Conservation (phyloP, 1,140 invertebrate genomes). For the Drosophila carrolli region DNA sequence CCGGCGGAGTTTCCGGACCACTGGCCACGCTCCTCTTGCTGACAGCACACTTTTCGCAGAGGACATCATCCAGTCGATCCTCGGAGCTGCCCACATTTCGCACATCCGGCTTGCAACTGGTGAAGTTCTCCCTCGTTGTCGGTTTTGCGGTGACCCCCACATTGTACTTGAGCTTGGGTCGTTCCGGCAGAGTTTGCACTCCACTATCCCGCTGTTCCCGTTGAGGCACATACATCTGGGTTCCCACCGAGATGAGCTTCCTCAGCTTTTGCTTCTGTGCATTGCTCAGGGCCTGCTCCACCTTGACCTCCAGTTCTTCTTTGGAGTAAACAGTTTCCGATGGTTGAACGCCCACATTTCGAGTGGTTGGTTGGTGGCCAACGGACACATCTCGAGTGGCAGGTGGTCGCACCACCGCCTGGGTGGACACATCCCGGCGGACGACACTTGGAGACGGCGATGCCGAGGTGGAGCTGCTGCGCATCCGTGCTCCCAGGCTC, state of each 20-base stretch:
- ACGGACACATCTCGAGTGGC: constrained; percentile 70
- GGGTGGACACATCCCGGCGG: constrained; percentile 88
- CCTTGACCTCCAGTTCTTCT: constrained; percentile 56
- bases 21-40: constrained; percentile 84
- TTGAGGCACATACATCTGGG: constrained; percentile 76
- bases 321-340: constrained; percentile 64
- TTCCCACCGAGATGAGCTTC: constrained; percentile 76
- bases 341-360: constrained; percentile 59
- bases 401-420: constrained; percentile 84
- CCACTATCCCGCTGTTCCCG: constrained; percentile 62
- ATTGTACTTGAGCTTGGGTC: constrained; percentile 51
- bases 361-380: constrained; percentile 29
- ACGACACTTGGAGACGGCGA: constrained; percentile 48
- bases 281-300: constrained; percentile 47
- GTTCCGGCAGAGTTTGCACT: constrained; percentile 73
- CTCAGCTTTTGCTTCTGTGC: constrained; percentile 76
- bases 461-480: constrained; percentile 64
- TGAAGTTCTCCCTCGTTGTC: constrained; percentile 71
- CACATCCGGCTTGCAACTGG: constrained; percentile 83
- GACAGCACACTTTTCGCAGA: constrained; percentile 86
- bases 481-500: constrained; percentile 71
- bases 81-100: constrained; percentile 85
- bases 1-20: constrained; percentile 75
- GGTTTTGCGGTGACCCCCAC: constrained; percentile 64
- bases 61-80: constrained; percentile 84